phyloP scores from a whole-genome alignment of 2,797 vertebrate species.

The Acanthornis magna region DNA sequence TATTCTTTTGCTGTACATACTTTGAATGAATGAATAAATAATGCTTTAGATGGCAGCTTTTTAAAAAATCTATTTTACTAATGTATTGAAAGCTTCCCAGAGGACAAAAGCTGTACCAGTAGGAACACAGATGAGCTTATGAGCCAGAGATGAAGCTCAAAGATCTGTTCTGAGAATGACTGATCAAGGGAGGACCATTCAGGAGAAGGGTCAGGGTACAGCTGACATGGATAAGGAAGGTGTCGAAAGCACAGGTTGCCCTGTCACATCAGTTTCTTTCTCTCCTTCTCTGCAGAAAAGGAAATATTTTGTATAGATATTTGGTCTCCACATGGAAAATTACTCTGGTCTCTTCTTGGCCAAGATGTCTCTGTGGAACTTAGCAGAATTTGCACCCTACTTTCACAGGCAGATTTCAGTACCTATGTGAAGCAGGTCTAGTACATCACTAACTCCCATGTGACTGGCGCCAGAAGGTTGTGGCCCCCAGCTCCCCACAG shows the following conservation, averaged over 20 bases:
- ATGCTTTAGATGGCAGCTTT: neutral
- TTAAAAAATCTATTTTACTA: neutral
- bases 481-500: neutral
- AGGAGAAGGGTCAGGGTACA: neutral
- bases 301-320: neutral
- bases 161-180: neutral
- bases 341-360: neutral
- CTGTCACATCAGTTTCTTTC: neutral
- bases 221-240: neutral
- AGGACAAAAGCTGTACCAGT: neutral
- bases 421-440: neutral
- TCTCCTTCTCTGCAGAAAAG: neutral
- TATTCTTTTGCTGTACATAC: neutral
- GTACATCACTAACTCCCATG: neutral
- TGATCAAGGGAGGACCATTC: neutral
- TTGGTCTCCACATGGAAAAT: neutral
- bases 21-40: neutral
- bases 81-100: neutral
- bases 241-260: neutral
- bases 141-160: neutral
- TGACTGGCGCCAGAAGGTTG: neutral
- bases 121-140: neutral
- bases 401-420: neutral
- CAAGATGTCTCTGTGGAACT: neutral
- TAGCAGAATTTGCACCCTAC: neutral